Evolutionary conservation across 2,888 invertebrate genomes (phyloP), one percentile per base, ranked within the genome.

Genomic region (Cephonodes hylas): DNA sequence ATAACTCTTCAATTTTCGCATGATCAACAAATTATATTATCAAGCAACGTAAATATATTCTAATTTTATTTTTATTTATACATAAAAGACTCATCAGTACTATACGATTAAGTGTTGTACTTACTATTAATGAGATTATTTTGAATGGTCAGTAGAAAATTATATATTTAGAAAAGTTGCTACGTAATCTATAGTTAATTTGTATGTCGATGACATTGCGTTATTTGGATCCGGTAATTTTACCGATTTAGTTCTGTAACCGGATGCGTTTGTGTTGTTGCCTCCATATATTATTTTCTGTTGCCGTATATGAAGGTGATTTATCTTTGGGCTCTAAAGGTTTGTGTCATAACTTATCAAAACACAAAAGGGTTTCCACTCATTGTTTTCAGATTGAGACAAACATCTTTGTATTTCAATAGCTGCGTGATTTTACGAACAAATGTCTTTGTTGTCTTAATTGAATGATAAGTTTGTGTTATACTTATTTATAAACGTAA

Each of bases 231-330:
- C 62, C 68, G 66, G 70, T 66, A 67, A 73, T 78, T 76, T 76
- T 66, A 70, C 66, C 72, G 76, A 80, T 77, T 80, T 71, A 67
- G 71, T 68, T 70, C 66, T 59, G 63, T 64, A 65, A 69, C 68
- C 80, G 80, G 80, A 79, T 75, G 74, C 70, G 66, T 64, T 65
- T 63, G 65, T 69, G 31, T 74, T 73, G 76, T 76, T 73, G 69
- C 67, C 70, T 70, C 65, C 59, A 67, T 70, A 72, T 73, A 76
- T 27, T 48, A 48, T 3, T 46, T 46, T 46, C 13, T 46, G 13
- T n/a, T 13, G 20, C 4, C 45, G 45, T 46, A 23, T 23, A 46
- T n/a, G 13, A 46, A 46, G 13, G 23, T 46, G 23, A 23, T 18
- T 18, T 44, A 44, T 44, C 10, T 45, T 45, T n/a, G n/a, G n/a